Evolutionary conservation across 1,140 invertebrate genomes (phyloP).

Genomic region (Wiebesia pumilae): DNA sequence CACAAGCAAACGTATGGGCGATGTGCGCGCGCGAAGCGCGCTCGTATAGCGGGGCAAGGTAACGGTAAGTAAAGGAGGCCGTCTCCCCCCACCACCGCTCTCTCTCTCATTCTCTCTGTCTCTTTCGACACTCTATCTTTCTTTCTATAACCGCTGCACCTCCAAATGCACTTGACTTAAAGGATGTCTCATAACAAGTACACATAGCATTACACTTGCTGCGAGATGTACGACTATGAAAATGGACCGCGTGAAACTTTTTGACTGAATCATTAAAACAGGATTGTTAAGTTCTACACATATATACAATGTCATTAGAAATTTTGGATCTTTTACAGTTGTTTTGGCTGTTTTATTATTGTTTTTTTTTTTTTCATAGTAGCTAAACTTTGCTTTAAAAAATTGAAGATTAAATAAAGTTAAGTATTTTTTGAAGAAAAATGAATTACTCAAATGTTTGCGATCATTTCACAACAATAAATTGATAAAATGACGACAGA

Average conservation of each 20-base stretch:
- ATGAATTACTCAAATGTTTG: neutral
- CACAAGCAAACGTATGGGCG: neutral
- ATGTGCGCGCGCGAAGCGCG: neutral
- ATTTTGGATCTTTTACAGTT: neutral
- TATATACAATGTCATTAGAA: neutral
- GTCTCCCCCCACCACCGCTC: neutral
- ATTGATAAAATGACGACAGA: neutral
- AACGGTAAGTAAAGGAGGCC: conserved; percentile 13
- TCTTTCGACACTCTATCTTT: conserved; percentile 29
- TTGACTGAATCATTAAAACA: neutral
- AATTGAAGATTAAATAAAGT: no score
- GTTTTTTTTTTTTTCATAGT: neutral
- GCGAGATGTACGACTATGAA: neutral
- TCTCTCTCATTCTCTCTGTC: no score
- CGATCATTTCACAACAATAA: neutral
- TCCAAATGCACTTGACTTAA: conserved; percentile 29
- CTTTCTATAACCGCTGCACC: conserved; percentile 24
- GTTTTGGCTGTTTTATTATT: neutral
- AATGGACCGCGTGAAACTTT: conserved; percentile 27
- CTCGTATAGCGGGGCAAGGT: conserved; percentile 42
- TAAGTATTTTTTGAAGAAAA: neutral
- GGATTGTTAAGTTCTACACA: neutral
- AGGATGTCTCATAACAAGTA: neutral
- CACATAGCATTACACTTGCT: neutral
- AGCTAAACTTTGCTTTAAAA: neutral